Base-by-base conservation (phyloP, 2,888 invertebrate species). In the Oegoconia quadripuncta region DNA sequence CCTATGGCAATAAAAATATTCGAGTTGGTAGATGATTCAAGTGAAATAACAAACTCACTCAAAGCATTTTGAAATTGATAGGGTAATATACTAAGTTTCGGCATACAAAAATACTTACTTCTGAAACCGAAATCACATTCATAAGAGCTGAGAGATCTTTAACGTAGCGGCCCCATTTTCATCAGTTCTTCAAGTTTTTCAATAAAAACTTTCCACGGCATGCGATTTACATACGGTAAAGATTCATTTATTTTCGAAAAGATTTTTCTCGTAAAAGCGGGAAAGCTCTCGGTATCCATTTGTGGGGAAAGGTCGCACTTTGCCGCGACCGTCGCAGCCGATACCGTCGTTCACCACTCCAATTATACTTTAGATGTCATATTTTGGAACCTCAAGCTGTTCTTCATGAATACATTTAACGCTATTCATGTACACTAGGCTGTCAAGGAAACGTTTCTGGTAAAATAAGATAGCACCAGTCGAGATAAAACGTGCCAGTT, bases 111-210 rank as follows among this genome's bases (percentile, higher is more conserved):
- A 63, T n/a, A n/a, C n/a, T 58, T 62, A 64, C 64, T 62, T 67
- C 73, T 60, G 55, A 55, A 56, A 73, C 68, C 71, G 66, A 64
- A 72, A 74, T 59, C 65, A 62, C 72, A 73, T 74, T 73, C 73
- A 74, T 74, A 70, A 75, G 70, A 65, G 68, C 62, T 73, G 54
- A 65, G 69, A 76, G 72, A 80, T 77, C 75, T 77, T 77, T 74
- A 74, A 71, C 72, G 75, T 70, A 64, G 73, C 75, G 66, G 67
- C 69, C 75, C 76, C 81, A 81, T 83, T 84, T 83, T 81, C 82
- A 83, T 83, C 78, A 79, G 77, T 74, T 74, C 74, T 68, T 83
- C 78, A 87, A 84, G 83, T 86, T 87, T 87, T 87, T 84, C 83
- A 86, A 86, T 86, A 86, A 86, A 87, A 87, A 84, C 82, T 84